Percentiles rank a stretch among this genome's conserved stretches.
These are phyloP conservation scores for Cyprinodon variegatus DNA, from an alignment of 2,113 vertebrate species.

Conservation along the genomic window DNA sequence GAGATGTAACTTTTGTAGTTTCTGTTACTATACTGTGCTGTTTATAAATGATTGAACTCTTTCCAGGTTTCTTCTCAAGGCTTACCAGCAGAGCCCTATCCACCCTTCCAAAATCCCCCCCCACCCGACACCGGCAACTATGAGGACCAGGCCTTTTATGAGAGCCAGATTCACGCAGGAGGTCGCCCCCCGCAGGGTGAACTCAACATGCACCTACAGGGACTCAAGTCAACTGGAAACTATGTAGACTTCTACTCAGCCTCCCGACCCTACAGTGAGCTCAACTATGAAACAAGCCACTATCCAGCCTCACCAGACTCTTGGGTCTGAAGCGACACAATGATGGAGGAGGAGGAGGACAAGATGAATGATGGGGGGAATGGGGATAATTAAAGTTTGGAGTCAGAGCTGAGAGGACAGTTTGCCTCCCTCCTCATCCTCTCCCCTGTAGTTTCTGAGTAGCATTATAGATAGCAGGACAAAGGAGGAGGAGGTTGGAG, in stretches of 20 bases:
- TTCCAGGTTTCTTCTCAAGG: conserved; percentile 90
- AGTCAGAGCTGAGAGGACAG: conserved; percentile 24
- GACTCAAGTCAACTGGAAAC: conserved; percentile 99
- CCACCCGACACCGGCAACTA: conserved; percentile 82
- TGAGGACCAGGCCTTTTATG: conserved; percentile 86
- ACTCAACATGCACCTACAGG: conserved; percentile 95
- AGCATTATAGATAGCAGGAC: conserved; percentile 65
- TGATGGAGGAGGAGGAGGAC: conserved; percentile 24
- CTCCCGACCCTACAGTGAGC: conserved; percentile 98
- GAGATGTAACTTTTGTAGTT: no score
- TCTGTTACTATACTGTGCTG: no score
- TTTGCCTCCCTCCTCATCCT: conserved; percentile 57
- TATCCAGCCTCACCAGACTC: conserved; percentile 99
- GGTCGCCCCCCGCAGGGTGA: conserved; percentile 85
- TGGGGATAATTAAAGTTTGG: conserved; percentile 19
- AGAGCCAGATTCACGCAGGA: conserved; percentile 75
- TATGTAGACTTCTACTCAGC: conserved; percentile 99
- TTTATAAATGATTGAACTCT: background rate
- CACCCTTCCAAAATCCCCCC: conserved; percentile 94
- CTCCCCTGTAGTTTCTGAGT: conserved; percentile 61
- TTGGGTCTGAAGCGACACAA: conserved; percentile 86
- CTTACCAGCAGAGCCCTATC: conserved; percentile 93
- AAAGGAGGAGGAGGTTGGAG: conserved; percentile 37
- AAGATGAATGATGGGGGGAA: conserved; percentile 4
- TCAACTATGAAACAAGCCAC: conserved; percentile 99